Evolutionary conservation across 2,888 invertebrate genomes (phyloP), one percentile per base, ranked within the genome.

Genomic region (Tineola bisselliella): DNA sequence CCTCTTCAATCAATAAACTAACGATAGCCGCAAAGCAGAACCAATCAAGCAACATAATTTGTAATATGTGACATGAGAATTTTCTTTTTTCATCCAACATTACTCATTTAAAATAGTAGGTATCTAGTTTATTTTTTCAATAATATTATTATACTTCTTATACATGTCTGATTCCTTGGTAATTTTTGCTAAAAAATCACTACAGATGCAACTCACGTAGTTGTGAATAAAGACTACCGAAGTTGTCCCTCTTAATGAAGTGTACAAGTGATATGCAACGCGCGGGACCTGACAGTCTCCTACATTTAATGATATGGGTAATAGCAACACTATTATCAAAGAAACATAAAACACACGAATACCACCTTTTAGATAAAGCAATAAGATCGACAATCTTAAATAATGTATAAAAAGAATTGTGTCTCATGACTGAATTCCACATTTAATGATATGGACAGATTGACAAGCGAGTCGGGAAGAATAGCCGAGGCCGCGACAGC

Each of bases 241-340:
- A 25, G 19, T 54, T 25, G 54, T 54, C 52, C 74, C 76, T 73
- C 44, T 74, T 84, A 84, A 84, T 82, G 83, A 84, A 84, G 83
- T 80, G 79, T 73, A 71, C 73, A 63, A 70, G 70, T 79, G 84
- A 82, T 77, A 75, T 78, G 83, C 80, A 83, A 81, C 81, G 81
- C 74, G 81, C 74, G 75, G 66, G 52, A 66, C 65, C 70, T 68
- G 69, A 69, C 70, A 68, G 67, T 60, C 57, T 31, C 10, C 60
- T 60, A 13, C 33, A 31, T 57, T 58, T 60, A 60, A 60, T 60
- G 60, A 60, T 60, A 60, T 61, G 56, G 61, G 56, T 33, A 10
- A 18, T 44, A 43, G 44, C 54, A 54, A 54, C 25, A 54, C 54
- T 54, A 18, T 25, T 10, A 25, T 25, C 54, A 54, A 25, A 54